Conservation (phyloP, 2,113 vertebrate genomes). For the Alethe castanea region DNA sequence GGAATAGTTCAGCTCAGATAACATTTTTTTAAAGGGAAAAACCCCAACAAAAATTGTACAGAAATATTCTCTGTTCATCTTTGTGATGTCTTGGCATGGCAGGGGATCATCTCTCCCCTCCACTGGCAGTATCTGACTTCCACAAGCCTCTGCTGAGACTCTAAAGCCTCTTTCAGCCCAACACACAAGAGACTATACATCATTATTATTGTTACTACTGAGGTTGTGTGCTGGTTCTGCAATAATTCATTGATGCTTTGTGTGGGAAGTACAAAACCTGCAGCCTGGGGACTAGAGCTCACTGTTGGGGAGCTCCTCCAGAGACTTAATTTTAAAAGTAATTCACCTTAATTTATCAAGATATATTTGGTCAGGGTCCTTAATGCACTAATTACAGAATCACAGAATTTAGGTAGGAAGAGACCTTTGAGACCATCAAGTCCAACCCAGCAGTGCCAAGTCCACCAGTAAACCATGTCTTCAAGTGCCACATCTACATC, state of each 20-base stretch:
- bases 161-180: not conserved
- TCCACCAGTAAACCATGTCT: not conserved
- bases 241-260: not conserved
- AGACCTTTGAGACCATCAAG: not conserved
- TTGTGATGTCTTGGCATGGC: not conserved
- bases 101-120: not conserved
- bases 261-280: not conserved
- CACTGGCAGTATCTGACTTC: not conserved
- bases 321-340: not conserved
- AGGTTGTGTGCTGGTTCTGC: not conserved
- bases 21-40: fast-evolving
- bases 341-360: not conserved
- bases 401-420: not conserved
- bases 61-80: not conserved
- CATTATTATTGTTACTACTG: not conserved
- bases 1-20: not conserved
- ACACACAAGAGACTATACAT: not conserved
- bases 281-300: not conserved
- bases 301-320: not conserved
- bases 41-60: not conserved
- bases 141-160: not conserved
- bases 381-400: not conserved
- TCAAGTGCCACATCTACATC: not conserved
- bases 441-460: not conserved
- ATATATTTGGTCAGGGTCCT: not conserved